A percentile compares a stretch with the other conserved stretches of the same genome.
Evolutionary conservation across 2,113 vertebrate species (phyloP).

Genomic region (Cnemophilus loriae): DNA sequence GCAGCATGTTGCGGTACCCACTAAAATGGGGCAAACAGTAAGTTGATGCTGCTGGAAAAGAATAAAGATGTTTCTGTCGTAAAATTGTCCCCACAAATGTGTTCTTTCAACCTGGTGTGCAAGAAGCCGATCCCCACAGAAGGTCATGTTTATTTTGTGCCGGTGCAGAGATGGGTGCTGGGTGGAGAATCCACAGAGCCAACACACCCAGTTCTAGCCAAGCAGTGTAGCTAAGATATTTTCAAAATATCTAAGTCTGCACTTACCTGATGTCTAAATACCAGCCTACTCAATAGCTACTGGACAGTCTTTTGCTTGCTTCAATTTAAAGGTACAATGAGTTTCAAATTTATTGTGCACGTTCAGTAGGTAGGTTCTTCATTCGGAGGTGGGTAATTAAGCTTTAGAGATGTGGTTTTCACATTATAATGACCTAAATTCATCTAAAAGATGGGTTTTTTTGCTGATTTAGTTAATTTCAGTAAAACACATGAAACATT

Average conservation of each 20-base stretch:
- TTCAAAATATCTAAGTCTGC: background rate
- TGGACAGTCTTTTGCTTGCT: background rate
- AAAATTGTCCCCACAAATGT: background rate
- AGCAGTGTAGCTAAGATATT: background rate
- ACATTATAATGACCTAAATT: background rate
- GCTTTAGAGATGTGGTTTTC: background rate
- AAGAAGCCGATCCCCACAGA: background rate
- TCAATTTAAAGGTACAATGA: background rate
- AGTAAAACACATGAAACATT: background rate
- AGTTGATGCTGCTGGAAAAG: background rate
- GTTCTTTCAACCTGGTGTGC: background rate
- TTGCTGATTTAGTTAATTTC: background rate
- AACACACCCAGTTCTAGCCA: background rate
- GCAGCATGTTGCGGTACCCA: background rate
- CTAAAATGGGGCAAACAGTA: background rate
- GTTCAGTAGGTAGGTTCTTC: background rate
- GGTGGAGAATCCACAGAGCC: background rate
- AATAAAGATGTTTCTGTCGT: background rate
- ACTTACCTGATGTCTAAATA: background rate
- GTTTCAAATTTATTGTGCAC: accelerated
- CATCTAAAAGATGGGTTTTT: background rate
- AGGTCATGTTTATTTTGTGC: background rate
- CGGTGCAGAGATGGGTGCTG: background rate
- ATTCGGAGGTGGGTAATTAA: background rate
- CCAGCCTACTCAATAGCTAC: background rate